Evolutionary conservation across 2,888 invertebrate genomes (phyloP), one percentile per base, ranked within the genome.

Genomic region (Camponotus fellah): DNA sequence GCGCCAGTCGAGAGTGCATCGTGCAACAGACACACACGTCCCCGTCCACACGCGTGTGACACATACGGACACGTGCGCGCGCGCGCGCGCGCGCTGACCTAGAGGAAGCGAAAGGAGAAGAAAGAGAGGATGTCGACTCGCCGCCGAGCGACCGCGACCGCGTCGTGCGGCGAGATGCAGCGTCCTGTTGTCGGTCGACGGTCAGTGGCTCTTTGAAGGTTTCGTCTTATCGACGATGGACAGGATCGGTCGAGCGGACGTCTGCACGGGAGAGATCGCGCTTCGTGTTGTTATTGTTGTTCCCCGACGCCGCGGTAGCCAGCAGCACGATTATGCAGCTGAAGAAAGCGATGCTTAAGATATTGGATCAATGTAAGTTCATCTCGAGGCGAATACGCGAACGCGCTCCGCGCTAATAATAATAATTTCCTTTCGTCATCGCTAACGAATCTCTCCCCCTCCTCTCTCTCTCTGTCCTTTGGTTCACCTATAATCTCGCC

Each of bases 271-370:
- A 66, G 71, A 80, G 76, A 75, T 84, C 86, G 83, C 21, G 21
- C 40, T 46, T 21, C 14, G 34, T 40, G 82, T 87, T 83, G 81
- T 88, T 86, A 58, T 77, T 85, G 83, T 89, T 84, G 77, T 75
- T 85, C 75, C 76, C 80, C 76, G 49, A 40, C 86, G 87, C 77
- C 87, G 84, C 87, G 80, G 56, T 84, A 88, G 89, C 83, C 90
- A 43, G 84, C 87, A 86, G 84, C 87, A 86, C 92, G 92, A 93
- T 92, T 93, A 93, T 93, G 93, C 93, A 93, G 93, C 90, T 93
- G 91, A 93, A 93, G 91, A 93, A 93, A 92, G 92, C 93, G 87
- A 92, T 93, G 93, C 93, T 93, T 89, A 93, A 93, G 91, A 93
- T 93, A 90, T 92, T 93, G 90, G 92, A 93, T 91, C 93, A 93